Evolutionary conservation across 2,797 vertebrate genomes (phyloP), one percentile per base, ranked within the genome.

Genomic region (Sebastiscus albofasciatus): DNA sequence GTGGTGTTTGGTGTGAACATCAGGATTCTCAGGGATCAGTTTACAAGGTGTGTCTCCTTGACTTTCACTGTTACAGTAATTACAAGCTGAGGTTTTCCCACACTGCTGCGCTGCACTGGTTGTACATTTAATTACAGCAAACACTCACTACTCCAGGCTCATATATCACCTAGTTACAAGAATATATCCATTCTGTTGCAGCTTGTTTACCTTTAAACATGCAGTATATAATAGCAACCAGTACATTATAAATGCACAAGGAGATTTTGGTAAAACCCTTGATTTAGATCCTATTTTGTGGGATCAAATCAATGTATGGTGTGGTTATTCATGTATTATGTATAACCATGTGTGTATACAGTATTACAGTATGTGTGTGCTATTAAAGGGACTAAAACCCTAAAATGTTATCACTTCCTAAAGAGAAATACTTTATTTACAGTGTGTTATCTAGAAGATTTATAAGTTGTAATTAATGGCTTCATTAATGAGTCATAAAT

Each of bases 1-100:
- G 83, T 85, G 83, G 75, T 36, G 3, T 77, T 82, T 58, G 66
- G 76, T 78, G 84, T 81, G 93, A 92, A 89, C 84, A 81, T 87
- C 59, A 29, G 77, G 55, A 87, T 90, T 93, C 90, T 86, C 92
- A 92, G 83, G 86, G 60, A 84, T 93, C 88, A 22, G 60, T 76
- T 94, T 91, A 86, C 90, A 89, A 94, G 93, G 93, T 93, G 92
- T 92, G 91, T 89, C 91, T 84, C 52, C 68, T 77, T 83, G 69
- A 93, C 92, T 94, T 93, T 92, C 91, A 80, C 92, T 90, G 74
- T 88, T 87, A 74, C 60, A 89, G 79, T 90, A 77, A 92, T 94
- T 91, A 91, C 72, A 72, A 82, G 67, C 75, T 72, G 78, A 85
- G 70, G 55, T 81, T 93, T 93, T 93, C 89, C 90, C 90, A 92